These are phyloP conservation scores for Pectinophora gossypiella DNA, from an alignment of 1,140 invertebrate genomes.

Conservation along the genomic window DNA sequence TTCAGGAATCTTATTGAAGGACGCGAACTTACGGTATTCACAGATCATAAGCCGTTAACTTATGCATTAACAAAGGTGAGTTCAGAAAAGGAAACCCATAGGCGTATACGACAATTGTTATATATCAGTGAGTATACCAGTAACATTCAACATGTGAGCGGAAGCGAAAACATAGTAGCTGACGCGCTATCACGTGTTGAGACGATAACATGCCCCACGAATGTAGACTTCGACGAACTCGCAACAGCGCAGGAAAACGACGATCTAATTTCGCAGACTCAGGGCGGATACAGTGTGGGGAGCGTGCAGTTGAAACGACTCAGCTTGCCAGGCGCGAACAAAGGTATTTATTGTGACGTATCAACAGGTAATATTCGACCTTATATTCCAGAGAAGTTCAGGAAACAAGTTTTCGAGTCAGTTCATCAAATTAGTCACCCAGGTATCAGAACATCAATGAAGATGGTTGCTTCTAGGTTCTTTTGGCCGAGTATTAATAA, in stretches of 20 bases:
- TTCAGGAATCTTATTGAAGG: conserved; percentile 33
- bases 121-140: conserved; percentile 11
- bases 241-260: background rate
- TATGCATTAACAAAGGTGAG: background rate
- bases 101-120: background rate
- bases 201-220: background rate
- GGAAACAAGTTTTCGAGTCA: background rate
- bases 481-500: conserved; percentile 29
- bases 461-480: conserved; percentile 5
- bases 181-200: conserved; percentile 24
- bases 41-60: conserved; percentile 8
- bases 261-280: background rate
- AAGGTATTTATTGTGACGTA: conserved; percentile 3
- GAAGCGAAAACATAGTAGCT: conserved; percentile 9
- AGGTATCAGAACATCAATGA: conserved; percentile 6
- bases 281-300: no score
- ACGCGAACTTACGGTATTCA: conserved; percentile 28
- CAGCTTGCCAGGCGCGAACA: background rate
- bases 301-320: conserved; percentile 1
- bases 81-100: conserved; percentile 16
- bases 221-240: conserved; percentile 11
- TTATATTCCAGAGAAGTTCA: conserved; percentile 1
- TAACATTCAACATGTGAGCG: background rate
- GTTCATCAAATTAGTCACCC: conserved; percentile 9
- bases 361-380: background rate